These are phyloP conservation scores for Geodia barretti DNA, from an alignment of 37 sponge, comb jelly and placozoan genomes.

Conservation along the genomic window DNA sequence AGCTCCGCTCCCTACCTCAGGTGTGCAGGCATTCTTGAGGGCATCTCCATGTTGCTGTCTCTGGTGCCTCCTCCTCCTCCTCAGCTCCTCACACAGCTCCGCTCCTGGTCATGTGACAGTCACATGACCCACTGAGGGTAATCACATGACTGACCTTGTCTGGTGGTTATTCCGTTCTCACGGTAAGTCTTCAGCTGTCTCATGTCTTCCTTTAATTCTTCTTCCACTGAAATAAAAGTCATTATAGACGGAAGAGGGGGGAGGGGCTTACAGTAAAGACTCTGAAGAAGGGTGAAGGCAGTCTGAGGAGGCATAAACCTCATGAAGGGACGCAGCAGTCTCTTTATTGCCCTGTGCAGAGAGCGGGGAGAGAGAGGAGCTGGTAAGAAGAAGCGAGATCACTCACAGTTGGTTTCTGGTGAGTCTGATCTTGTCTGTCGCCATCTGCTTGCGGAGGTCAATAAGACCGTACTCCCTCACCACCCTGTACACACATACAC, in stretches of 20 bases:
- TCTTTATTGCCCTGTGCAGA: constrained; percentile 33
- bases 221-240: constrained; percentile 73
- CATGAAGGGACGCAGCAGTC: constrained; percentile 50
- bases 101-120: too few species aligned
- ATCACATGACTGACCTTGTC: constrained; percentile 17
- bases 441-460: constrained; percentile 38
- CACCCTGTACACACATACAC: constrained; percentile 53
- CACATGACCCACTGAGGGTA: too few species aligned
- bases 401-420: constrained; percentile 43
- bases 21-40: constrained; percentile 15
- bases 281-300: constrained; percentile 67
- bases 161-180: constrained; percentile 63
- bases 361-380: background rate
- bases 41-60: constrained; percentile 5
- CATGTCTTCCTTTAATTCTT: constrained; percentile 35
- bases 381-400: background rate
- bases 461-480: constrained; percentile 76
- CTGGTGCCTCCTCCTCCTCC: constrained; percentile 14
- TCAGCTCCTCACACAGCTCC: constrained; percentile 47
- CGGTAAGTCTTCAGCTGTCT: constrained; percentile 62
- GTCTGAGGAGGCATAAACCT: constrained; percentile 61
- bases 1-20: constrained; percentile 26
- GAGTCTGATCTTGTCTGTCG: constrained; percentile 30
- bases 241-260: too few species aligned
- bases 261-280: constrained; percentile 48